phyloP scores from a whole-genome alignment of 2,888 invertebrate genomes.

The Strigamia maritima region DNA sequence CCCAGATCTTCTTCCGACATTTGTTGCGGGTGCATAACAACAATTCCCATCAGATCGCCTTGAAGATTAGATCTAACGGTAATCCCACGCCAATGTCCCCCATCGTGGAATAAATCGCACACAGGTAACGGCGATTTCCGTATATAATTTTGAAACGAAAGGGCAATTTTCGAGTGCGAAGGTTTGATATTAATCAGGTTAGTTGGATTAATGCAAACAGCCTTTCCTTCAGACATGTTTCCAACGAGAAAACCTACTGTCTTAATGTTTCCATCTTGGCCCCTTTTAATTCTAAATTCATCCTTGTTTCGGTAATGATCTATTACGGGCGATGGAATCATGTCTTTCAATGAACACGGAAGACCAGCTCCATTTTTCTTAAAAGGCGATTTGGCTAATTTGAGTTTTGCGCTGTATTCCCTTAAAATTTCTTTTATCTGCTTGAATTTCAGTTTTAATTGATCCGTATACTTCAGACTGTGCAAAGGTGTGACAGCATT shows the following conservation, averaged over 20 bases:
- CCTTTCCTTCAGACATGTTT: slow-evolving; percentile 44
- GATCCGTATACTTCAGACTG: slow-evolving; percentile 51
- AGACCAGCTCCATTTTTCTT: slow-evolving; percentile 29
- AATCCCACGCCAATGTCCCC: slow-evolving; percentile 58
- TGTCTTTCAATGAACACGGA: slow-evolving; percentile 46
- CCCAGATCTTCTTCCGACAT: slow-evolving; percentile 46
- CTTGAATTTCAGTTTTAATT: slow-evolving; percentile 49
- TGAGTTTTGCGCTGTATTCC: slow-evolving; percentile 43
- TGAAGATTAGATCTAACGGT: slow-evolving; percentile 55
- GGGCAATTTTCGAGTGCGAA: slow-evolving; percentile 48
- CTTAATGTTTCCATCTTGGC: slow-evolving; percentile 51
- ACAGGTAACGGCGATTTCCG: slow-evolving; percentile 49
- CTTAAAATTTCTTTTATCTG: slow-evolving; percentile 44
- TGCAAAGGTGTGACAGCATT: slow-evolving; percentile 52
- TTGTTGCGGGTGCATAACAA: slow-evolving; percentile 53
- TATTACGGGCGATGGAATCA: slow-evolving; percentile 50
- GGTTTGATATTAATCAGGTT: slow-evolving; percentile 48
- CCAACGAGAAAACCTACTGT: slow-evolving; percentile 53
- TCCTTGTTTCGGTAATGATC: slow-evolving; percentile 53
- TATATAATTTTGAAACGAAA: slow-evolving; percentile 51
- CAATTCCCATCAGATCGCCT: slow-evolving; percentile 53
- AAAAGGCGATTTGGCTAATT: slow-evolving; percentile 31
- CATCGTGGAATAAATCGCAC: slow-evolving; percentile 53
- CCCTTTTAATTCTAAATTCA: slow-evolving; percentile 51
- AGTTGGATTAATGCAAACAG: slow-evolving; percentile 49